Percentiles rank a stretch among this genome's conserved stretches.
phyloP scores from a whole-genome alignment of 2,888 invertebrate genomes.

The Drosophila sordidapex region DNA sequence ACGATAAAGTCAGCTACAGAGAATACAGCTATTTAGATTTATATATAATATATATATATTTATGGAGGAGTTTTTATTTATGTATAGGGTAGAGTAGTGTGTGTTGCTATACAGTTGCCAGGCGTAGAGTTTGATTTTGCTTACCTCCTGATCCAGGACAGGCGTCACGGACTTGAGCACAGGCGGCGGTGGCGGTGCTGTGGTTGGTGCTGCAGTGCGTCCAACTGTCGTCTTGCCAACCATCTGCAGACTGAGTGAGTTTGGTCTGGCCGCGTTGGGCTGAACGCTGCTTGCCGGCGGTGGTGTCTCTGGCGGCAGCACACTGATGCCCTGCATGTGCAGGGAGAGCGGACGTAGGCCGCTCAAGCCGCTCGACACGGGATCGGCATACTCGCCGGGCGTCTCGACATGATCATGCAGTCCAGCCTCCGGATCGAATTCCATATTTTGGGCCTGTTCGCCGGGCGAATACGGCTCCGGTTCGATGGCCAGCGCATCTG shows the following conservation, averaged over 20 bases:
- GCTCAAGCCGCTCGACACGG: conserved; percentile 90
- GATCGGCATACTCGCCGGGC: conserved; percentile 92
- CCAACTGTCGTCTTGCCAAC: conserved; percentile 52
- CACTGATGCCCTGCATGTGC: conserved; percentile 86
- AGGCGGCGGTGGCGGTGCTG: conserved; percentile 85
- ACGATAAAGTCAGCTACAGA: conserved; percentile 58
- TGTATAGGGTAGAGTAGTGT: conserved; percentile 30
- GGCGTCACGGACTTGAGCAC: conserved; percentile 84
- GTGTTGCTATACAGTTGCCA: conserved; percentile 36
- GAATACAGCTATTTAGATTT: conserved; percentile 37
- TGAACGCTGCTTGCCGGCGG: conserved; percentile 42
- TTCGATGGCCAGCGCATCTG: conserved; percentile 85
- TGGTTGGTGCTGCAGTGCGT: conserved; percentile 79
- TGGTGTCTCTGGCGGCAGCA: conserved; percentile 86
- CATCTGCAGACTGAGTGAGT: conserved; percentile 64
- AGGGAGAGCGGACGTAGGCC: conserved; percentile 91
- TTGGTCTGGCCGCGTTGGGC: conserved; percentile 67
- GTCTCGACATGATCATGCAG: conserved; percentile 88
- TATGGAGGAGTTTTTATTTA: conserved; percentile 8
- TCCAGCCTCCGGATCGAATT: conserved; percentile 85
- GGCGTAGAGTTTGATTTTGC: conserved; percentile 40
- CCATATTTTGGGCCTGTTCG: conserved; percentile 86
- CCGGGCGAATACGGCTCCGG: conserved; percentile 85
- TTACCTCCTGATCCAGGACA: conserved; percentile 87
- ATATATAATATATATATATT: conserved; percentile 2